Conservation (phyloP, 2,113 vertebrate species). For the Maylandia zebra region DNA sequence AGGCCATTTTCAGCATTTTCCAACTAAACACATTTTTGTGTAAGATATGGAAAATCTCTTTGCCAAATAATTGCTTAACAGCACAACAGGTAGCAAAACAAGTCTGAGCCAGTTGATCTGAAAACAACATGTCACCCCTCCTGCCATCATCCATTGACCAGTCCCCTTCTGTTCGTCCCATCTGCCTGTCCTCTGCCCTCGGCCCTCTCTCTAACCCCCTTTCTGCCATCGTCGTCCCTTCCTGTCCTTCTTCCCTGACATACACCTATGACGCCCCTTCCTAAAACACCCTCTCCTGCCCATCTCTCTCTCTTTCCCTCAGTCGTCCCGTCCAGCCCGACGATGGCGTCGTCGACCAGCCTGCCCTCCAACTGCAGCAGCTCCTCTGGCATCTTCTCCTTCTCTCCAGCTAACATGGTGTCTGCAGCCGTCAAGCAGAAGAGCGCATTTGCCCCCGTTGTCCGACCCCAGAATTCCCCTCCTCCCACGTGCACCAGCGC, state of each 20-base stretch:
- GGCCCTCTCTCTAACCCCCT: conserved; percentile 62
- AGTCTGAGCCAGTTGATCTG: conserved; percentile 46
- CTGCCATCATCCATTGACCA: conserved; percentile 66
- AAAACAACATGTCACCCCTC: conserved; percentile 49
- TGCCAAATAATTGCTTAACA: not conserved
- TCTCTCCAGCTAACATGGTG: conserved; percentile 98
- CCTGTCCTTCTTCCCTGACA: conserved; percentile 1
- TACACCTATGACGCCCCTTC: not conserved
- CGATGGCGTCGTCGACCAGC: conserved; percentile 92
- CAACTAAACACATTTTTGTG: conserved; percentile 26
- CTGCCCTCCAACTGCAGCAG: conserved; percentile 95
- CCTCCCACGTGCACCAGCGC: conserved; percentile 94
- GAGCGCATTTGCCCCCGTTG: conserved; percentile 93
- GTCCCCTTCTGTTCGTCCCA: conserved; percentile 70
- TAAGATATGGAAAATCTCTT: conserved; percentile 5
- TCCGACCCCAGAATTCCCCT: conserved; percentile 92
- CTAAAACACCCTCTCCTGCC: conserved; percentile 18
- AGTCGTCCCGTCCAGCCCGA: conserved; percentile 94
- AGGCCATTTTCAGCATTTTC: conserved; percentile 16
- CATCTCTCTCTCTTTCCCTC: conserved; percentile 34
- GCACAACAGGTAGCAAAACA: not conserved
- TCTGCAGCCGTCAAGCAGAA: conserved; percentile 94
- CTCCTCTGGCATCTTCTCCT: conserved; percentile 96
- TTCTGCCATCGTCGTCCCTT: conserved; percentile 9
- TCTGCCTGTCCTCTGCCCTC: conserved; percentile 61